These are phyloP conservation scores for Mythimna loreyi DNA, from an alignment of 2,888 invertebrate genomes.

Conservation along the genomic window DNA sequence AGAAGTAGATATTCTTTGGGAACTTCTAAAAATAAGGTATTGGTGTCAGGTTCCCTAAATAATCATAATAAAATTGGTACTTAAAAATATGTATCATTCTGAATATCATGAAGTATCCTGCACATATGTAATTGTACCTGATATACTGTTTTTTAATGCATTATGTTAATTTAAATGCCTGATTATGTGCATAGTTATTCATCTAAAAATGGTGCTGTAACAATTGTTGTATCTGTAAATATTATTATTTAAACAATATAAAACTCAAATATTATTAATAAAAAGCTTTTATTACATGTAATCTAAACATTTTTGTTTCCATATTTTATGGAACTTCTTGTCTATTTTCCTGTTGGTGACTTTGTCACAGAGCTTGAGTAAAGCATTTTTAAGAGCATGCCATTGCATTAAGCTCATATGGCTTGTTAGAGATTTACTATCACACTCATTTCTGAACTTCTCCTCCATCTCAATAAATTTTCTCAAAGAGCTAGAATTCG, in stretches of 20 bases:
- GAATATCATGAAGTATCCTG: slow-evolving; percentile 55
- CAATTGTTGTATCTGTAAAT: slow-evolving; percentile 71
- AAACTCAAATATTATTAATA: slow-evolving; percentile 62
- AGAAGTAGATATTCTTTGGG: slow-evolving; percentile 11
- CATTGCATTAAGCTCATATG: slow-evolving; percentile 90
- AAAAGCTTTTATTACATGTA: slow-evolving; percentile 80
- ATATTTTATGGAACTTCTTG: slow-evolving; percentile 81
- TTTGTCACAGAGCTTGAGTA: slow-evolving; percentile 74
- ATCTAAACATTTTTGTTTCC: slow-evolving; percentile 86
- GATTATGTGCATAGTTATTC: slow-evolving; percentile 66
- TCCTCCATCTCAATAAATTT: slow-evolving; percentile 82
- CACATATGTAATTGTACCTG: slow-evolving; percentile 75
- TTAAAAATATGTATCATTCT: slow-evolving; percentile 43
- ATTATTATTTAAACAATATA: slow-evolving; percentile 71
- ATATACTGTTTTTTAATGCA: slow-evolving; percentile 68
- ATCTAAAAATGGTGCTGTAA: slow-evolving; percentile 83
- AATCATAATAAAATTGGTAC: slow-evolving; percentile 30
- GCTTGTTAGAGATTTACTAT: slow-evolving; percentile 75
- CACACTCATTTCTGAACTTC: slow-evolving; percentile 75
- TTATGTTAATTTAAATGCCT: slow-evolving; percentile 62
- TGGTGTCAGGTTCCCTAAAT: slow-evolving; percentile 14
- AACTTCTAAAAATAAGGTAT: slow-evolving; percentile 6
- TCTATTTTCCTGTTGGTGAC: slow-evolving; percentile 79
- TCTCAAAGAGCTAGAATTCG: slow-evolving; percentile 72
- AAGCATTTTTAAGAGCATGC: slow-evolving; percentile 85